Evolutionary conservation across 1,140 invertebrate species (phyloP).

Genomic region (Drosophila tropicalis): DNA sequence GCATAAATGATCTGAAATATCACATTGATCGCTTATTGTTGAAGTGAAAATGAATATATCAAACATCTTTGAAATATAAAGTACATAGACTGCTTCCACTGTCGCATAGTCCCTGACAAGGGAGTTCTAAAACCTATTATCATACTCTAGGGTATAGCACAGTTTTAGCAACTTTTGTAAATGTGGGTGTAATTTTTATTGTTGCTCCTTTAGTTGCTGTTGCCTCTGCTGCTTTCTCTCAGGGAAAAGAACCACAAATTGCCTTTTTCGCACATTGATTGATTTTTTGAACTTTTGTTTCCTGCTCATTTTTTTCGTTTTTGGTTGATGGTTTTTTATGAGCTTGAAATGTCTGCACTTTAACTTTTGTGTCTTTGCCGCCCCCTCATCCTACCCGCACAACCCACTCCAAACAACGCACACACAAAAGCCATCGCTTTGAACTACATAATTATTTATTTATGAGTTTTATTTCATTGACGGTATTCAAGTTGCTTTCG

Average conservation of each 20-base stretch:
- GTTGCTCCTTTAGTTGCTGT: constrained; percentile 17
- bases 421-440: constrained; percentile 31
- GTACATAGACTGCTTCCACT: no score
- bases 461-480: constrained; percentile 67
- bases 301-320: constrained; percentile 12
- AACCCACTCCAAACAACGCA: constrained; percentile 32
- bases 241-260: constrained; percentile 57
- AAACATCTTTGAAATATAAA: no score
- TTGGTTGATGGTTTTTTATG: neutral
- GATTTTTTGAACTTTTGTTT: constrained; percentile 50
- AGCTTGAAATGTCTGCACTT: constrained; percentile 1
- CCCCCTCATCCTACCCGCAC: neutral
- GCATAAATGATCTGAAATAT: no score
- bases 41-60: no score
- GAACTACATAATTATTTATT: constrained; percentile 71
- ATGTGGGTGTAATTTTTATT: neutral
- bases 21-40: no score
- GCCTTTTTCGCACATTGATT: constrained; percentile 79
- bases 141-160: constrained; percentile 8
- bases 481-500: constrained; percentile 29
- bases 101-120: no score
- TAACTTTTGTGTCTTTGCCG: neutral
- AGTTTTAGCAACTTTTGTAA: neutral
- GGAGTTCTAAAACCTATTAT: no score
- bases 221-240: constrained; percentile 25